Conservation (phyloP, 1,140 invertebrate species). For the Drosophila arawakana region DNA sequence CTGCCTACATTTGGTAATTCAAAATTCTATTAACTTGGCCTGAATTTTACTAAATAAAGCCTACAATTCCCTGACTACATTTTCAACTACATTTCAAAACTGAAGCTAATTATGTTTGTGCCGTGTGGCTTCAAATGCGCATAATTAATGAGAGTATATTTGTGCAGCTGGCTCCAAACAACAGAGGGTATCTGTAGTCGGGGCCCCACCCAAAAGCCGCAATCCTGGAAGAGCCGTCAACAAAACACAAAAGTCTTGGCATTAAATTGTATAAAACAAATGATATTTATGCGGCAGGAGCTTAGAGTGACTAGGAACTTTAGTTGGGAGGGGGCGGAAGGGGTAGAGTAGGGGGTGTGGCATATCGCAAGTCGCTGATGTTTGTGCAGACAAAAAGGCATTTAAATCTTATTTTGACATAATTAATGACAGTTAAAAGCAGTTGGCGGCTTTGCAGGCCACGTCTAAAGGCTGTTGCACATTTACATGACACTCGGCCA, state of each 20-base stretch:
- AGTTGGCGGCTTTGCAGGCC: conserved; percentile 73
- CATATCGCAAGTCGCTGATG: conserved; percentile 51
- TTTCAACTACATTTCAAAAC: conserved; percentile 7
- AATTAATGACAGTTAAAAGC: conserved; percentile 83
- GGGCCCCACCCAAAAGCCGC: background rate
- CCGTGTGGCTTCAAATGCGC: conserved; percentile 49
- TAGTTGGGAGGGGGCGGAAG: background rate
- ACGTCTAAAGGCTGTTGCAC: conserved; percentile 70
- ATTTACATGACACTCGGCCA: conserved; percentile 75
- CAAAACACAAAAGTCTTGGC: conserved; percentile 57
- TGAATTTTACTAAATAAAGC: background rate
- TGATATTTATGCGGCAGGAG: conserved; percentile 65
- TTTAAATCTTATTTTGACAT: conserved; percentile 84
- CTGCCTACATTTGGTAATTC: conserved; percentile 26
- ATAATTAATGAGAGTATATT: conserved; percentile 75
- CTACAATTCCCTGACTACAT: background rate
- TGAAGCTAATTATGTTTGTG: conserved; percentile 43
- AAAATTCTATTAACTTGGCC: conserved; percentile 62
- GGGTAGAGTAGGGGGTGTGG: background rate
- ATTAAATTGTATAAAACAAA: conserved; percentile 63
- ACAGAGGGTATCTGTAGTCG: background rate
- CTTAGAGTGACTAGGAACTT: conserved; percentile 69
- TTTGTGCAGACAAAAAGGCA: conserved; percentile 80
- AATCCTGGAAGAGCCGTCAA: conserved; percentile 14
- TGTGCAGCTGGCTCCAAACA: conserved; percentile 55